A percentile compares a stretch with the other conserved stretches of the same genome.
phyloP scores from a whole-genome alignment of 92 coral and sea anemone genomes.

The Zoanthus sansibaricus region DNA sequence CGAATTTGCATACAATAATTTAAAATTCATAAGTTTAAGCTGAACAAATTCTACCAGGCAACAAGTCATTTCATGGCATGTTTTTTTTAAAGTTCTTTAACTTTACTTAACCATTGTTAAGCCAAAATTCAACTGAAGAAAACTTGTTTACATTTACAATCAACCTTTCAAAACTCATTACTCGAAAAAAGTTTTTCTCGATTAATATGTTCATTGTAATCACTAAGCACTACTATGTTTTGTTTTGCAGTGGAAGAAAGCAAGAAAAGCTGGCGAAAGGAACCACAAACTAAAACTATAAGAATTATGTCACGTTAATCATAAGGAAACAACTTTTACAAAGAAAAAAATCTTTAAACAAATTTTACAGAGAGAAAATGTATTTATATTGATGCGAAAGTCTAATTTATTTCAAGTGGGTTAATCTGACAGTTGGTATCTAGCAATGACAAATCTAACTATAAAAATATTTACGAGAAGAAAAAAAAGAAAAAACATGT shows the following conservation, averaged over 20 bases:
- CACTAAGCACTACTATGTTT: not conserved
- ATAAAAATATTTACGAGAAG: not conserved
- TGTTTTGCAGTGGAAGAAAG: slow-evolving; percentile 39
- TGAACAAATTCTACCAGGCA: no score
- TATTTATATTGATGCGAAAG: slow-evolving; percentile 23
- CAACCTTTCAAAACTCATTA: no score
- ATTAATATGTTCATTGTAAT: no score
- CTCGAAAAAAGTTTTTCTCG: no score
- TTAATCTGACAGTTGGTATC: not conserved
- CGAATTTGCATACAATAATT: no score
- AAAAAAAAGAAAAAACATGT: not conserved
- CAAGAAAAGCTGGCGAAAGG: not conserved
- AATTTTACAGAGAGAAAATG: slow-evolving; percentile 21
- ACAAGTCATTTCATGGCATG: no score
- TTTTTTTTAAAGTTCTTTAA: no score
- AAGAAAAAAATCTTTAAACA: no score
- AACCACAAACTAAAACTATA: not conserved
- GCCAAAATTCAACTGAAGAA: no score
- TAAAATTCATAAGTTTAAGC: no score
- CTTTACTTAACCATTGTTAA: no score
- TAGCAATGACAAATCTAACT: not conserved
- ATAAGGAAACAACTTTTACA: not conserved
- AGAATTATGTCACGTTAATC: not conserved
- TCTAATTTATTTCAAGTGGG: slow-evolving; percentile 16
- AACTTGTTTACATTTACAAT: no score